Base-by-base conservation (phyloP, 2,888 invertebrate genomes). In the Aleiodes alternator region DNA sequence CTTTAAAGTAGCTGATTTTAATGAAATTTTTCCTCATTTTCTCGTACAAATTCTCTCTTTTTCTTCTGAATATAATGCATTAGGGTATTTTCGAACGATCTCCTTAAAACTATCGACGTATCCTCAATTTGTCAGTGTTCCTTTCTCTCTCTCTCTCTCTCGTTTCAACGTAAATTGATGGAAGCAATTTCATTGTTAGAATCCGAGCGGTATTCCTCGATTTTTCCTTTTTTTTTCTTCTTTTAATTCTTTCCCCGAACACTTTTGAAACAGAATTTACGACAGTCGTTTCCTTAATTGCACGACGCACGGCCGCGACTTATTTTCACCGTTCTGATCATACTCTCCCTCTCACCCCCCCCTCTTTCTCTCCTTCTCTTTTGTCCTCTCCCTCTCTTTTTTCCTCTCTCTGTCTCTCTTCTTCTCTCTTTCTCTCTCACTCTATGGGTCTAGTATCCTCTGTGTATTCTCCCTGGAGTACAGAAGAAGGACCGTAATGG, bases 201-300 rank as follows among this genome's bases (percentile, higher is more conserved):
- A 43, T n/a, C 9, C 77, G 73, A 69, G 55, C 75, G 78, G 79
- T 72, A 53, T 31, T 48, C 29, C 66, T 50, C 56, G 23, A 23
- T n/a, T 14, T 12, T 12, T 4, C 29, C 16, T 7, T 3, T 7
- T 23, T 11, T 23, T 12, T 6, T n/a, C n/a, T n/a, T 16, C 5
- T 3, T 7, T 38, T 11, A 9, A 43, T 12, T 70, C 34, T 43
- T 29, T 31, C 70, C 14, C 43, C 29, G 8, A 70, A 72, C 79
- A 82, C 79, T 79, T 80, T 84, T 84, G 82, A 84, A 85, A 83
- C 77, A 78, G 76, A 86, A 87, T 87, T 87, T 87, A 87, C 84
- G 82, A 82, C 73, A 80, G 80, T 87, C 84, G 84, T 86, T 87
- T 86, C 84, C 85, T 85, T 86, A 86, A 87, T 87, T 86, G 85